Base-by-base conservation (phyloP, 2,113 vertebrate genomes). In the Noturus placidus region DNA sequence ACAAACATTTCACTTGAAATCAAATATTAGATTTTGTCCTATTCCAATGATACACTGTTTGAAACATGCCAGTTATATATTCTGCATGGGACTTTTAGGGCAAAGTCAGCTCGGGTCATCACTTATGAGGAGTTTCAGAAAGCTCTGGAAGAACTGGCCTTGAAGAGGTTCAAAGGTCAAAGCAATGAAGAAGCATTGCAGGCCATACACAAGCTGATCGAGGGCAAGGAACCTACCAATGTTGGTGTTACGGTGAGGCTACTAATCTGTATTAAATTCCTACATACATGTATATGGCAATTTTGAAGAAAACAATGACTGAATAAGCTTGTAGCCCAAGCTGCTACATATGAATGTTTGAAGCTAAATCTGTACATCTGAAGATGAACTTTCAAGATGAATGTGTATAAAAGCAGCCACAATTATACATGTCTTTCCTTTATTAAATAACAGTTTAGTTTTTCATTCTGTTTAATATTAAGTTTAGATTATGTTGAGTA, bases 141-240 rank as follows among this genome's bases (percentile, higher is more conserved):
- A 87, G 98, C 97, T 0, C 93, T 99, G 91, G 96, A 97, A 86
- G 97, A 98, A 38, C 88, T 99, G 91, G 96, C 97, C 0, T 91
- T 93, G 3, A 99, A 98, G 92, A 95, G 95, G 59, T 99, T 99
- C 93, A 99, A 97, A 93, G 97, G 96, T 86, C 97, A 98, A 91
- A 96, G 94, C 92, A 96, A 97, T 65, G 97, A 98, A 83, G 97
- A 98, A 46, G 97, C 98, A 0, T 93, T 96, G 0, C 90, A 95
- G 57, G 95, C 97, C 77, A 97, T 98, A 59, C 94, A 94, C 92
- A 93, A 95, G 87, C 96, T 99, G 92, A 96, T 99, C 80, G 96
- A 97, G 25, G 97, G 97, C 56, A 95, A 94, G 87, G 97, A 97
- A 74, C 98, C 98, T 3, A 91, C 95, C 54, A 98, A 98, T 0